A percentile compares a stretch with the other conserved stretches of the same genome.
Evolutionary conservation across 2,113 vertebrate genomes (phyloP).

Genomic region (Apeltes quadracus): DNA sequence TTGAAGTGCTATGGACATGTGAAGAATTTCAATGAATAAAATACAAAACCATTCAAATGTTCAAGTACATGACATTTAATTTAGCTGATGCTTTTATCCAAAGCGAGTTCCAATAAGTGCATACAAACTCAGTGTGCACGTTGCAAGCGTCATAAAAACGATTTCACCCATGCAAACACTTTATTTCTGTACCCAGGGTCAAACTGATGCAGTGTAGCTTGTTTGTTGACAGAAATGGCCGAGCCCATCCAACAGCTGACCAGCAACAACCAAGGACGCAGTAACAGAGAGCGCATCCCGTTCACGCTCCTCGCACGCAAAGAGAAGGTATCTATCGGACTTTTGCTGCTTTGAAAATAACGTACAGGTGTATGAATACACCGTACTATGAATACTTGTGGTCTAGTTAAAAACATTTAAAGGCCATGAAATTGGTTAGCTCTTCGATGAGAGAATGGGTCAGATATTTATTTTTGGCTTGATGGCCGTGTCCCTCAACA

Average conservation of each 20-base stretch:
- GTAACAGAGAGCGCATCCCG: conserved; percentile 81
- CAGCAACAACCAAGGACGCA: conserved; percentile 80
- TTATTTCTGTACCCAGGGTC: neutral
- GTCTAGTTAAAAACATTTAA: conserved; percentile 1
- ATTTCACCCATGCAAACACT: neutral
- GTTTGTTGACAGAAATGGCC: conserved; percentile 85
- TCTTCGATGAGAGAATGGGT: neutral
- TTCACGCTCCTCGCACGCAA: conserved; percentile 84
- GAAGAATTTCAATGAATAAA: too few relatives aligned
- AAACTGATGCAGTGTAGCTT: conserved; percentile 14
- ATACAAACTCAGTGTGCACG: neutral
- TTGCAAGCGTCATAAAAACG: neutral
- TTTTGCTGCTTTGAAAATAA: neutral
- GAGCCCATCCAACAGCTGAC: conserved; percentile 90
- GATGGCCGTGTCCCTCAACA: conserved; percentile 32
- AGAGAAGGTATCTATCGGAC: conserved; percentile 83
- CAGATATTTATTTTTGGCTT: conserved; percentile 47
- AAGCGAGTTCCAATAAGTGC: too few relatives aligned
- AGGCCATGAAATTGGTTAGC: neutral
- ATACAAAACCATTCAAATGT: too few relatives aligned
- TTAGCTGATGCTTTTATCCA: too few relatives aligned
- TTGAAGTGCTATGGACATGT: too few relatives aligned
- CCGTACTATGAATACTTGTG: neutral
- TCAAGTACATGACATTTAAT: too few relatives aligned
- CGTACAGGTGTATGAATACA: neutral